These are phyloP conservation scores for Ceratotherium simum DNA, from an alignment of 2,113 vertebrate genomes.

Conservation along the genomic window DNA sequence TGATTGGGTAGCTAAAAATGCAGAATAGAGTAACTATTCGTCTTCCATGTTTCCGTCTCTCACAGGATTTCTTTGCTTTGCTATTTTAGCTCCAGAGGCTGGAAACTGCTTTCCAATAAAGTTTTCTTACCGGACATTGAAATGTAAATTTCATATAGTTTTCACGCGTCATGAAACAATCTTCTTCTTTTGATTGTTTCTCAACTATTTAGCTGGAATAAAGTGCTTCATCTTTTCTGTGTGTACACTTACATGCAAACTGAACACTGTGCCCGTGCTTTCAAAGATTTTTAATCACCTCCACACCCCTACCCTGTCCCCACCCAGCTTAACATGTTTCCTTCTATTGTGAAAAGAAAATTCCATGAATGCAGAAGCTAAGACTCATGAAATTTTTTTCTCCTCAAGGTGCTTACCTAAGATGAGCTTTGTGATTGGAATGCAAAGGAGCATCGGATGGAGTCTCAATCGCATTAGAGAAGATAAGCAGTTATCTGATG, in stretches of 20 bases:
- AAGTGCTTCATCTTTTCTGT: not conserved
- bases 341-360: slow-evolving; percentile 58
- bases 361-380: slow-evolving; percentile 48
- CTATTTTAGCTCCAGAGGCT: not conserved
- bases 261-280: not conserved
- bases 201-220: not conserved
- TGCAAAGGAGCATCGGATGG: not conserved
- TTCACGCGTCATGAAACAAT: not conserved
- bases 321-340: slow-evolving; percentile 20
- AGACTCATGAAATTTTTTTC: not conserved
- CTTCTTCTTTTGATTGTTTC: not conserved
- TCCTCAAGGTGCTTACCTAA: slow-evolving; percentile 61
- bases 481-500: slow-evolving; percentile 27
- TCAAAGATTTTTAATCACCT: not conserved
- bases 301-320: not conserved
- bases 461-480: not conserved
- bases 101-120: not conserved
- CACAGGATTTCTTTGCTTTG: not conserved
- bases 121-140: not conserved
- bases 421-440: slow-evolving; percentile 36
- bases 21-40: not conserved
- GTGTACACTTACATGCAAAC: rapidly evolving
- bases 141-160: not conserved
- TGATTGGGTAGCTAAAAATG: not conserved
- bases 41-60: not conserved